These are phyloP conservation scores for Astur gentilis DNA, from an alignment of 2,113 vertebrate genomes.

Conservation along the genomic window DNA sequence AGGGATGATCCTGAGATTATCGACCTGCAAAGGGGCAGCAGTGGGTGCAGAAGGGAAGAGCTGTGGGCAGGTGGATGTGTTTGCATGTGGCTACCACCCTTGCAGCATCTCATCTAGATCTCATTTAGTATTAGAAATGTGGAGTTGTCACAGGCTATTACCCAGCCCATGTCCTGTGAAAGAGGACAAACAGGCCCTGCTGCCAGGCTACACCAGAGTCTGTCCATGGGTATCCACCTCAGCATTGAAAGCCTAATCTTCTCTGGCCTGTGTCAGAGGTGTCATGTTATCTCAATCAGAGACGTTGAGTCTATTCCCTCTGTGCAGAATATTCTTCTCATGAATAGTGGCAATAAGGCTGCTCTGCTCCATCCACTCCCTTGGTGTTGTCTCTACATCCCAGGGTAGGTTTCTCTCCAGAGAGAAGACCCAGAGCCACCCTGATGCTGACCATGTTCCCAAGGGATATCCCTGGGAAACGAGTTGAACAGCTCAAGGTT, in stretches of 20 bases:
- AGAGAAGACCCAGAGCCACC: not conserved
- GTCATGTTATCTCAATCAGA: not conserved
- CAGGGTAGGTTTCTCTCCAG: not conserved
- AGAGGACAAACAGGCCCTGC: not conserved
- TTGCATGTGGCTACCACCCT: fast-evolving
- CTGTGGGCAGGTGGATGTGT: fast-evolving
- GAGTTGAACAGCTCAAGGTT: not conserved
- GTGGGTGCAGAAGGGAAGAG: not conserved
- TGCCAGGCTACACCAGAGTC: not conserved
- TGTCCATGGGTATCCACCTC: not conserved
- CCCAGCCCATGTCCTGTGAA: not conserved
- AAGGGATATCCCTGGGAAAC: not conserved
- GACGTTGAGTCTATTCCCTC: not conserved
- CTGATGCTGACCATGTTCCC: fast-evolving
- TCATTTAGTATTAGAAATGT: too few relatives aligned
- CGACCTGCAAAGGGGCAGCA: fast-evolving
- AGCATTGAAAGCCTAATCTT: not conserved
- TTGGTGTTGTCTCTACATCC: not conserved
- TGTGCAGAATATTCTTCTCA: not conserved
- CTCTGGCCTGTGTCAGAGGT: not conserved
- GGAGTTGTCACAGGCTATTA: not conserved
- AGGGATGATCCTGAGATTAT: too few relatives aligned
- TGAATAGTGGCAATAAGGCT: not conserved
- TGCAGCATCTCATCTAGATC: not conserved
- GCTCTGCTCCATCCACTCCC: not conserved